Evolutionary conservation across 2,113 vertebrate genomes (phyloP).

Genomic region (Marcusenius ussheri): DNA sequence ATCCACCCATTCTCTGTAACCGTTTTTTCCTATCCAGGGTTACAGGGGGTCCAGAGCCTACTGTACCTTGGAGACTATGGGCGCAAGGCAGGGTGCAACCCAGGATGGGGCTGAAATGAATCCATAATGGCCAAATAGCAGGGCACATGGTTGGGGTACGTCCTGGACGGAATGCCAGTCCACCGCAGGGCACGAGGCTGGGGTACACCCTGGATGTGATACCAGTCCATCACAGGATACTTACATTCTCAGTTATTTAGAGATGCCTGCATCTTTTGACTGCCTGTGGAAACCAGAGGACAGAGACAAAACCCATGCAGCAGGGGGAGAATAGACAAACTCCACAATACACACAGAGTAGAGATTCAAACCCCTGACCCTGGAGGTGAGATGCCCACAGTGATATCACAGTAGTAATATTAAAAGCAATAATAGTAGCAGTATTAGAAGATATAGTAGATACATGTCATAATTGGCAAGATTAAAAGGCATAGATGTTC

Average conservation of each 20-base stretch:
- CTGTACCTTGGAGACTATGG: neutral
- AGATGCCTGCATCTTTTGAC: neutral
- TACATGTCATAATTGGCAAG: neutral
- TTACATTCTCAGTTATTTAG: neutral
- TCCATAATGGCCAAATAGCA: neutral
- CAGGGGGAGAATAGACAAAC: neutral
- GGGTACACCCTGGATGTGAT: neutral
- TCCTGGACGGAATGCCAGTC: neutral
- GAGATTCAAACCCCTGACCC: neutral
- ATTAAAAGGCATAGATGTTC: neutral
- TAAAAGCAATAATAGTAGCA: neutral
- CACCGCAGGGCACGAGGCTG: neutral
- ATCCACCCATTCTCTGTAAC: neutral
- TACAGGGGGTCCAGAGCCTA: neutral
- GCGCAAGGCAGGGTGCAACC: neutral
- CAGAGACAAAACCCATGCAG: neutral
- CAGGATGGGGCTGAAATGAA: neutral
- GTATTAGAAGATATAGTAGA: neutral
- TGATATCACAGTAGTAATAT: neutral
- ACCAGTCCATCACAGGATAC: neutral
- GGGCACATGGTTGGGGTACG: neutral
- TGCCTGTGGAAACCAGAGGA: neutral
- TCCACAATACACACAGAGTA: neutral
- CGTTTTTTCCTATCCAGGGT: neutral
- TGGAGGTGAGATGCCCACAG: neutral